phyloP scores from a whole-genome alignment of 2,113 vertebrate genomes.

The Chlamydotis undulata region DNA sequence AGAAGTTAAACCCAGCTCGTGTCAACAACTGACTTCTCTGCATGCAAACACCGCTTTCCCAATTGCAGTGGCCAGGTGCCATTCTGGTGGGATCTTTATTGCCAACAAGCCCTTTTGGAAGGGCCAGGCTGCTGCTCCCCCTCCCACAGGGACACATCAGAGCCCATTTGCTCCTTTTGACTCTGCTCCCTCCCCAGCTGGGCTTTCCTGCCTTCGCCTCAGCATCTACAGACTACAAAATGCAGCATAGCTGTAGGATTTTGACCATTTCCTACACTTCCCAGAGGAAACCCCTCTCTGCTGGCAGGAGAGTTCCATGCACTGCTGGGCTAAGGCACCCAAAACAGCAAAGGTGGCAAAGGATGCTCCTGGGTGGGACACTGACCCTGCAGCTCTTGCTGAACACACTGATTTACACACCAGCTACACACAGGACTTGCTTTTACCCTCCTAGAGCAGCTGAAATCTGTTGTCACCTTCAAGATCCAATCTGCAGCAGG shows the following conservation, averaged over 20 bases:
- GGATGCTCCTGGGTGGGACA: neutral
- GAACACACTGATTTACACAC: neutral
- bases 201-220: neutral
- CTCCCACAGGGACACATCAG: neutral
- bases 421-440: neutral
- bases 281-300: neutral
- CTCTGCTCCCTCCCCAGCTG: neutral
- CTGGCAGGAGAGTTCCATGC: neutral
- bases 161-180: neutral
- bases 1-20: neutral
- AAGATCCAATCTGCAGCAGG: neutral
- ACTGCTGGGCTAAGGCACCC: neutral
- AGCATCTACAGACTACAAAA: neutral
- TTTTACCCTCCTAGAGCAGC: neutral
- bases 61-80: neutral
- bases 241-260: neutral
- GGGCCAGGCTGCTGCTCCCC: neutral
- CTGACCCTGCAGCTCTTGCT: neutral
- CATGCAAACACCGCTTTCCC: neutral
- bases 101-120: neutral
- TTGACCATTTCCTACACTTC: neutral
- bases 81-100: neutral
- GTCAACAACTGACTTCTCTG: neutral
- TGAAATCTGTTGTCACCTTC: neutral
- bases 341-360: neutral